A percentile compares a stretch with the other conserved stretches of the same genome.
phyloP scores from a whole-genome alignment of 2,113 vertebrate species.

The Gadus macrocephalus region DNA sequence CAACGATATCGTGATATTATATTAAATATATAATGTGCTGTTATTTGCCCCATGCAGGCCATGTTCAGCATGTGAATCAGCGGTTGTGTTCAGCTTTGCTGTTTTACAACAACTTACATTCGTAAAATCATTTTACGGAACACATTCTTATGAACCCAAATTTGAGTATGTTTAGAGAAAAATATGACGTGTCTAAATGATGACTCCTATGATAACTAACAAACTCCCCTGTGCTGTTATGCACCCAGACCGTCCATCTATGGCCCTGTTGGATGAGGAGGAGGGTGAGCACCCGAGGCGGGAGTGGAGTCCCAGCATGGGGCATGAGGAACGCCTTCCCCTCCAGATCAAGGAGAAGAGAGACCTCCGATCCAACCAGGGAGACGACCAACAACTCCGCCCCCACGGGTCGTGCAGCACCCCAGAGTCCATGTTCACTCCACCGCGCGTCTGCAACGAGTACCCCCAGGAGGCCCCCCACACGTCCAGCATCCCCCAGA shows the following conservation, averaged over 20 bases:
- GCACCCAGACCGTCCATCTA: slow-evolving; percentile 61
- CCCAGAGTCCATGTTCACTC: slow-evolving; percentile 62
- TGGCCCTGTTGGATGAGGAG: slow-evolving; percentile 62
- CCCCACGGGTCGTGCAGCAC: slow-evolving; percentile 59
- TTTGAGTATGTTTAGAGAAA: too few relatives aligned
- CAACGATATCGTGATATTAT: background rate
- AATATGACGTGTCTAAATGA: too few relatives aligned
- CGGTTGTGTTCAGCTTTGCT: background rate
- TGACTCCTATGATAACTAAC: too few relatives aligned
- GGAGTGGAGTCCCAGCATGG: slow-evolving; percentile 72
- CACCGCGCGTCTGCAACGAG: slow-evolving; percentile 56
- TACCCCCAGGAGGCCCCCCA: slow-evolving; percentile 62
- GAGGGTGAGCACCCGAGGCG: slow-evolving; percentile 65
- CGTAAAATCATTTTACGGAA: too few relatives aligned
- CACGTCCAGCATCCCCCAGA: slow-evolving; percentile 59
- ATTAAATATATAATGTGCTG: background rate
- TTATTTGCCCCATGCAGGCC: too few relatives aligned
- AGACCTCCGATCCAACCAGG: slow-evolving; percentile 53
- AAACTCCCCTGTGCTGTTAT: slow-evolving; percentile 9
- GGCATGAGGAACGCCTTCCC: slow-evolving; percentile 66
- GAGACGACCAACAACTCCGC: slow-evolving; percentile 50
- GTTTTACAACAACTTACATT: background rate
- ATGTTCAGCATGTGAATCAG: too few relatives aligned
- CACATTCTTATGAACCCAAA: too few relatives aligned
- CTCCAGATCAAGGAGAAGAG: slow-evolving; percentile 67